Evolutionary conservation across 2,113 vertebrate genomes (phyloP).

Genomic region (Glaucidium brasilianum): DNA sequence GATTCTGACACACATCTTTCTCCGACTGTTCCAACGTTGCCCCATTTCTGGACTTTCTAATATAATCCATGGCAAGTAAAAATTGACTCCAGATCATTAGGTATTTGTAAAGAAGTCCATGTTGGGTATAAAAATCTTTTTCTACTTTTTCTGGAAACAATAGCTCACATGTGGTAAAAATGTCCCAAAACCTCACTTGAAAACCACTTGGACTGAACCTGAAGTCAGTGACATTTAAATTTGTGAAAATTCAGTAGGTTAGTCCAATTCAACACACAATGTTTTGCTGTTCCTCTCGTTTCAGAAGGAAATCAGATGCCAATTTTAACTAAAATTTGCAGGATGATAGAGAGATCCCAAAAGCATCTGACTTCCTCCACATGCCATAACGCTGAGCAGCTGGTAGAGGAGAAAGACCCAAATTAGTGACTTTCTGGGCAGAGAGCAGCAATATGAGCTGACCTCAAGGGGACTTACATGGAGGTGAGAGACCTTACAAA

Average conservation of each 20-base stretch:
- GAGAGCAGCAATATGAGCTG: not conserved
- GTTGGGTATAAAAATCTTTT: rapidly evolving
- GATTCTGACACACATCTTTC: not conserved
- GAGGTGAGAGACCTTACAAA: not conserved
- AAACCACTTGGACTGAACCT: not conserved
- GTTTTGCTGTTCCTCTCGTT: not conserved
- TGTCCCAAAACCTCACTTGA: not conserved
- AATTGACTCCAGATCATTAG: not conserved
- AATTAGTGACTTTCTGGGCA: not conserved
- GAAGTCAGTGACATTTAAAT: not conserved
- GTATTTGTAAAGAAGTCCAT: not conserved
- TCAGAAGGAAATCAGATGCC: not conserved
- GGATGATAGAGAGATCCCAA: not conserved
- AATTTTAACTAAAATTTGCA: not conserved
- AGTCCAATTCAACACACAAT: not conserved
- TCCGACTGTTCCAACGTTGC: not conserved
- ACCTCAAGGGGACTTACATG: not conserved
- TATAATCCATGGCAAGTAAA: not conserved
- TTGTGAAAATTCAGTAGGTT: not conserved
- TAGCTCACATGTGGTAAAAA: not conserved
- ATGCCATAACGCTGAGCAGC: not conserved
- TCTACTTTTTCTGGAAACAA: not conserved
- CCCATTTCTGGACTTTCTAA: not conserved
- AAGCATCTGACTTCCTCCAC: rapidly evolving
- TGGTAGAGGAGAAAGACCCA: not conserved